Conservation (phyloP, 2,113 vertebrate genomes). For the Dermatemys mawii region DNA sequence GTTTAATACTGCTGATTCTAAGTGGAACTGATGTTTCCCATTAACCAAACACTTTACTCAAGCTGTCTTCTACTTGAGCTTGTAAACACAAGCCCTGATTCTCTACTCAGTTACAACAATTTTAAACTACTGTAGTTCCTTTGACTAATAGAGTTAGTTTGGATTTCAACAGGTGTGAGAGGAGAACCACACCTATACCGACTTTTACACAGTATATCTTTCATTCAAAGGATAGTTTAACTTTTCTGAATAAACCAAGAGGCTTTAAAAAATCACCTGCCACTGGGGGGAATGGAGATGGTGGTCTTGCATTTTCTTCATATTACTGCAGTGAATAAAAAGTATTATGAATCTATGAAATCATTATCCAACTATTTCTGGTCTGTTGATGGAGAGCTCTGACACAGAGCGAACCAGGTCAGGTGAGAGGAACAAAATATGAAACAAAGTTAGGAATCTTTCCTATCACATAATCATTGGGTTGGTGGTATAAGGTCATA, state of each 20-base stretch:
- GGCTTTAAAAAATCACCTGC: neutral
- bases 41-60: neutral
- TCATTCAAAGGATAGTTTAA: neutral
- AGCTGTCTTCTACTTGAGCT: neutral
- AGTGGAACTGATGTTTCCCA: neutral
- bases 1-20: neutral
- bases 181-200: neutral
- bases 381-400: neutral
- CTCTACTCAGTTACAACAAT: neutral
- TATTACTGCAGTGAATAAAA: neutral
- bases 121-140: neutral
- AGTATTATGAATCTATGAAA: neutral
- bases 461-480: neutral
- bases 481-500: neutral
- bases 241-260: conserved; percentile 1
- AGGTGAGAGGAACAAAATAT: neutral
- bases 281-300: neutral
- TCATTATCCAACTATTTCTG: neutral
- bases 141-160: neutral
- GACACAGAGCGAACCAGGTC: neutral
- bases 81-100: neutral
- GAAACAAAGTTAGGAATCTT: neutral
- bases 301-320: conserved; percentile 1
- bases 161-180: neutral
- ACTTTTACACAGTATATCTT: neutral